A percentile compares a stretch with the other conserved stretches of the same genome.
Conservation (phyloP, 2,113 vertebrate species). For the Platichthys stellatus region DNA sequence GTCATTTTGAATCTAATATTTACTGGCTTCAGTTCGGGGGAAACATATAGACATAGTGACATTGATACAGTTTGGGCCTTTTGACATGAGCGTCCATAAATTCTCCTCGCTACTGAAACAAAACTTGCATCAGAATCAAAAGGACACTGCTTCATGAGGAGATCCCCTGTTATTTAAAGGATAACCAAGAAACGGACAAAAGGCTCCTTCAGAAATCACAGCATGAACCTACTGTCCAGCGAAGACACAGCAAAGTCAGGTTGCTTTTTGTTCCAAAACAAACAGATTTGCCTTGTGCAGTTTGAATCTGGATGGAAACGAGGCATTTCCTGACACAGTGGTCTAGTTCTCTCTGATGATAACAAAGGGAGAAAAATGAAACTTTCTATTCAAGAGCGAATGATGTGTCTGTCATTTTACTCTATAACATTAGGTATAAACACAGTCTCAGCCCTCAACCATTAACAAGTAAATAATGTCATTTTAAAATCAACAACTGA, state of each 20-base stretch:
- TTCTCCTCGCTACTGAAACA: conserved; percentile 5
- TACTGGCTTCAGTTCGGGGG: not conserved
- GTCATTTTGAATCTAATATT: not conserved
- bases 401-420: not conserved
- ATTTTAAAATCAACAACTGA: conserved; percentile 31
- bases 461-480: conserved; percentile 9
- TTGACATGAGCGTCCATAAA: not conserved
- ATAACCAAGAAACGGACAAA: no score
- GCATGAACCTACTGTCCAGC: no score
- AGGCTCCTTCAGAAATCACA: no score
- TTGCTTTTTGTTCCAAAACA: not conserved
- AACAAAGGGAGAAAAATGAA: not conserved
- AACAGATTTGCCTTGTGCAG: not conserved
- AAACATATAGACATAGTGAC: not conserved
- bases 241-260: no score
- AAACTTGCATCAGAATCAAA: not conserved
- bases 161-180: no score
- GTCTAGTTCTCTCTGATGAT: not conserved
- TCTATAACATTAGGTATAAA: not conserved
- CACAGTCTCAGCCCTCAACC: not conserved
- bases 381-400: not conserved
- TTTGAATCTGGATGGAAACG: not conserved
- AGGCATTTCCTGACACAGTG: not conserved
- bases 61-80: not conserved
- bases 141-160: not conserved